phyloP scores from a whole-genome alignment of 2,888 invertebrate species.

The Cetonia aurata region DNA sequence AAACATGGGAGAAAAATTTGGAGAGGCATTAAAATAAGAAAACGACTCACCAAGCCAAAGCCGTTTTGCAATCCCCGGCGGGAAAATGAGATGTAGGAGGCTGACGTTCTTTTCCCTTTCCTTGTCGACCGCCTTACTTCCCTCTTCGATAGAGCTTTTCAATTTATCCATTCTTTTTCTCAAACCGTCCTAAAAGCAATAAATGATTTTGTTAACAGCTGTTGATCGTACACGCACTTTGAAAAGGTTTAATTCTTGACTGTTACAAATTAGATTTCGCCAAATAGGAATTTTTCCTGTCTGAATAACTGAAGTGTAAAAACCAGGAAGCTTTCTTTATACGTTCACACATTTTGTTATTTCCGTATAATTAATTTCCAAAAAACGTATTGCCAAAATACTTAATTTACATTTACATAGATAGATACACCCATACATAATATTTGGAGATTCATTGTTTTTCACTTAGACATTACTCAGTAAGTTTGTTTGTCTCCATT shows the following conservation, averaged over 20 bases:
- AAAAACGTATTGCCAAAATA: too few relatives aligned
- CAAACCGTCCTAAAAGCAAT: slow-evolving; percentile 79
- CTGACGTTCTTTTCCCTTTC: slow-evolving; percentile 96
- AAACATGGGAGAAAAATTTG: slow-evolving; percentile 7
- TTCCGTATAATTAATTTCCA: too few relatives aligned
- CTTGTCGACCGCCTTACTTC: slow-evolving; percentile 91
- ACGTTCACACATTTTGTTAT: too few relatives aligned
- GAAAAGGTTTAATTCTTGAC: slow-evolving; percentile 24
- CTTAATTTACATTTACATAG: too few relatives aligned
- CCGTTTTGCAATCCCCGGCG: slow-evolving; percentile 93
- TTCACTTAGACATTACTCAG: neutral
- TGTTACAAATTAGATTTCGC: slow-evolving; percentile 14
- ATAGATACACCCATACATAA: too few relatives aligned
- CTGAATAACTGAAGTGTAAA: neutral
- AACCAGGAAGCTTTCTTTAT: neutral
- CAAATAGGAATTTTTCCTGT: neutral
- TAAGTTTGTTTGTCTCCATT: neutral
- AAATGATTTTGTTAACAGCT: slow-evolving; percentile 41
- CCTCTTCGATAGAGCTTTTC: slow-evolving; percentile 93
- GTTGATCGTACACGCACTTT: slow-evolving; percentile 2
- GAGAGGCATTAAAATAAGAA: slow-evolving; percentile 18
- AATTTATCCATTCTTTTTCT: slow-evolving; percentile 94
- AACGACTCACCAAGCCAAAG: slow-evolving; percentile 86
- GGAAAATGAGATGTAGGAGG: slow-evolving; percentile 92
- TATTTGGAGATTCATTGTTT: too few relatives aligned